Base-by-base conservation (phyloP, 2,113 vertebrate species). In the Triplophysa siluroides region DNA sequence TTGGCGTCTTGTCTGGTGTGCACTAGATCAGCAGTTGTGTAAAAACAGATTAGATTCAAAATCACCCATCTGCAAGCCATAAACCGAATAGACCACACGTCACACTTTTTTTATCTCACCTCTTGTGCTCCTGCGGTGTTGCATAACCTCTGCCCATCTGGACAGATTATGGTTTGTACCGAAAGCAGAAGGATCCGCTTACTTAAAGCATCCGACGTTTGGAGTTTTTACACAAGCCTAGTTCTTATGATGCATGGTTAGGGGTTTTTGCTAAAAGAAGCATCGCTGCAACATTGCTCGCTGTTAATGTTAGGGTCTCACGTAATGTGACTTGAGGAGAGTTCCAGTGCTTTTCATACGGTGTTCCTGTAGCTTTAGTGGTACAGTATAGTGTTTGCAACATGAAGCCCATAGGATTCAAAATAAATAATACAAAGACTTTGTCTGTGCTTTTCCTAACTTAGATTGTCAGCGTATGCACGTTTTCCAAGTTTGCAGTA, bases 131-230 rank as follows among this genome's bases (percentile, higher is more conserved):
- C 54, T 21, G 54, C 3, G 26, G 14, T 67, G 11, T 74, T 83
- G 65, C 56, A 2, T 84, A 85, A 89, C 23, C 29, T 69, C 26
- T 72, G 83, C 80, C 87, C 79, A 78, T 85, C 80, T 43, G 19
- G 0, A 52, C 11, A 14, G 50, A 18, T 54, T 54, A 21, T 21
- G n/a, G 10, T 21, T 58, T 58, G 21, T 21, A 58, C 19, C 21
- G 19, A 58, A 56, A 21, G 54, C 54, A 58, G 54, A 58, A 6
- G 6, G 18, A 16, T 56, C 5, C 2, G 4, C 12, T 4, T 50
- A 2, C 47, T 50, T 50, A 3, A 4, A 50, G 52, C 18, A 2
- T 56, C 52, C 16, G 18, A n/a, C 2, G 6, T 54, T n/a, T 19
- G 16, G 14, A 19, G 52, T 54, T 54, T 54, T 19, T 54, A 54